Evolutionary conservation across 2,113 vertebrate species (phyloP), one percentile per base, ranked within the genome.

Genomic region (Donacobius atricapilla): DNA sequence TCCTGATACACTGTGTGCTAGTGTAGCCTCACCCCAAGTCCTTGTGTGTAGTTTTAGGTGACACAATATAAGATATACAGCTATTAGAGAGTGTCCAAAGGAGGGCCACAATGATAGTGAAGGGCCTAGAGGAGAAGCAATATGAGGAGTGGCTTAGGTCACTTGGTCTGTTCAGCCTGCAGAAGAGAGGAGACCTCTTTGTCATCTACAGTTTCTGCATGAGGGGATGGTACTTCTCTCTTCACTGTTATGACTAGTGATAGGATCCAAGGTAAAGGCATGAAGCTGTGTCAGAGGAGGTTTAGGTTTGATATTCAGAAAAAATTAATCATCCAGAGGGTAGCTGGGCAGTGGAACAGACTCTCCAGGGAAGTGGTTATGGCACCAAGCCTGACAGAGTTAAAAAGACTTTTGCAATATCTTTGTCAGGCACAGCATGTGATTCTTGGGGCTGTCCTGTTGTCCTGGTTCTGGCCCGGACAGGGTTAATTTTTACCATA

Each of bases 81-180:
- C 15, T n/a, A 13, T 30, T 30, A 63, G 13, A 39, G 28, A 54
- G 3, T 5, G 6, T 17, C 28, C 24, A 70, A 30, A 45, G 15
- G 15, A 54, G 28, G 13, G 4, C 7, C 23, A 39, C 28, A 13
- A n/a, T 7, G 28, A 24, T 11, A 15, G 10, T 54, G 56, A 61
- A 39, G 15, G 13, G 6, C 28, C 13, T 45, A 16, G 28, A 68
- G 17, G 17, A 13, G 44, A 42, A 42, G 7, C 21, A 5, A 5
- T 57, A 15, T 0, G 5, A 19, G 18, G 18, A 53, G 8, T 7
- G 23, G 4, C 3, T 44, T 5, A 10, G 10, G 45, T 39, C 10
- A 28, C 39, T 45, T 20, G 4, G 10, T 53, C 39, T 78, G 4
- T 24, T 78, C 6, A 39, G 33, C 15, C 64, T n/a, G 39, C 28